Conservation (phyloP, 23 tunicate genomes). For the Botrylloides violaceus region DNA sequence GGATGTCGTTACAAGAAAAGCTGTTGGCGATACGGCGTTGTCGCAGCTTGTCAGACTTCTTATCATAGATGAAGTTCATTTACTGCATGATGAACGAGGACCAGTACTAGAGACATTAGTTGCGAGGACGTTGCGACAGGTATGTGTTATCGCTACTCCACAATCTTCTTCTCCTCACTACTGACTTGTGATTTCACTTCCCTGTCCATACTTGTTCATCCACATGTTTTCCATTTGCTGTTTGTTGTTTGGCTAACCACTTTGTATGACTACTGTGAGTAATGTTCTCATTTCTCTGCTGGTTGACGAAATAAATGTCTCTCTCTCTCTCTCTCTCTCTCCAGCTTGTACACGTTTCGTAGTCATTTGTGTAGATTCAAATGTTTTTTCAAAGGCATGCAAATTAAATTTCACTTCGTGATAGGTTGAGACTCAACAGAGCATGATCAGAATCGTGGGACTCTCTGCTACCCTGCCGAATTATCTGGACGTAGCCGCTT, state of each 20-base stretch:
- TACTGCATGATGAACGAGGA: slow-evolving; percentile 93
- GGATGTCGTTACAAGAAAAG: slow-evolving; percentile 98
- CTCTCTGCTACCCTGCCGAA: slow-evolving; percentile 97
- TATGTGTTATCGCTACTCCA: neutral
- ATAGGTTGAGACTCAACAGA: slow-evolving; percentile 85
- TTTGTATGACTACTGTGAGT: too few relatives aligned
- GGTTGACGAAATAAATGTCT: too few relatives aligned
- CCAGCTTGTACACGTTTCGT: too few relatives aligned
- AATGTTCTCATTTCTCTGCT: too few relatives aligned
- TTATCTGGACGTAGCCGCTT: slow-evolving; percentile 85
- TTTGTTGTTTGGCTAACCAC: too few relatives aligned
- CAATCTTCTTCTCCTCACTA: too few relatives aligned
- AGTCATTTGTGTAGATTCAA: too few relatives aligned
- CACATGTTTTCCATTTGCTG: too few relatives aligned
- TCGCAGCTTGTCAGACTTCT: slow-evolving; percentile 65
- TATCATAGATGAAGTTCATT: slow-evolving; percentile 95
- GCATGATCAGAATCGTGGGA: slow-evolving; percentile 98
- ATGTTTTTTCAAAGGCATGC: too few relatives aligned
- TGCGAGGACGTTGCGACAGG: slow-evolving; percentile 93
- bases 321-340: too few relatives aligned
- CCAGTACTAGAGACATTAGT: slow-evolving; percentile 95
- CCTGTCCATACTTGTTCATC: too few relatives aligned
- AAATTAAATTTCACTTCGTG: neutral
- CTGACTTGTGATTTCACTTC: too few relatives aligned
- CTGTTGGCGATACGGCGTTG: slow-evolving; percentile 80